These are phyloP conservation scores for Homarus gammarus DNA, from an alignment of 2,888 invertebrate species.

Conservation along the genomic window DNA sequence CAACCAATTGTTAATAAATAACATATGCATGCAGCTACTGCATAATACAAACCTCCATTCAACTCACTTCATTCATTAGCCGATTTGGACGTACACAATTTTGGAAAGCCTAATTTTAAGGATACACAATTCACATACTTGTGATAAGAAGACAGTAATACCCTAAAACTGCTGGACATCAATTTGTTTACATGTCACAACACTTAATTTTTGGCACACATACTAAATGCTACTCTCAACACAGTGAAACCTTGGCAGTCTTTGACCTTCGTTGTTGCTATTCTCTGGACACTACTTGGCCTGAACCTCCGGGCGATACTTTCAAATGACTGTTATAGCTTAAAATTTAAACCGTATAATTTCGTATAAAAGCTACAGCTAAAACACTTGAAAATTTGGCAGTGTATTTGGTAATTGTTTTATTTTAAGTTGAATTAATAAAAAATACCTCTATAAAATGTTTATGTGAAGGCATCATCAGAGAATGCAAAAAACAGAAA, in stretches of 20 bases:
- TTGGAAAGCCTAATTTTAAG: conserved; percentile 49
- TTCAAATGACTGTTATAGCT: background rate
- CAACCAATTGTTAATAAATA: conserved; percentile 26
- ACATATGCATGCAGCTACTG: conserved; percentile 12
- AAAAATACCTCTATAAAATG: background rate
- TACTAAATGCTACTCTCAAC: conserved; percentile 28
- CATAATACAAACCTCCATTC: conserved; percentile 19
- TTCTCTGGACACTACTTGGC: background rate
- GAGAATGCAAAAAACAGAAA: background rate
- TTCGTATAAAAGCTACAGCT: background rate
- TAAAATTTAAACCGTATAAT: background rate
- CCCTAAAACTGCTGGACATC: conserved; percentile 49
- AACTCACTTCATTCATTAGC: conserved; percentile 36
- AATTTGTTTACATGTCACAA: conserved; percentile 49
- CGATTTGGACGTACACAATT: conserved; percentile 50
- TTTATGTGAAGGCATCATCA: background rate
- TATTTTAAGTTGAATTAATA: background rate
- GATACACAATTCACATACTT: conserved; percentile 35
- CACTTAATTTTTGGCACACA: conserved; percentile 52
- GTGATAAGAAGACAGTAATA: conserved; percentile 44
- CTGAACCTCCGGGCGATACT: background rate
- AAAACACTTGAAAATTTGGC: conserved; percentile 10
- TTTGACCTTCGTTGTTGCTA: background rate
- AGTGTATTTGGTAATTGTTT: background rate
- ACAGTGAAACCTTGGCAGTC: conserved; percentile 11